phyloP scores from a whole-genome alignment of 2,113 vertebrate species.

The Saccopteryx leptura region DNA sequence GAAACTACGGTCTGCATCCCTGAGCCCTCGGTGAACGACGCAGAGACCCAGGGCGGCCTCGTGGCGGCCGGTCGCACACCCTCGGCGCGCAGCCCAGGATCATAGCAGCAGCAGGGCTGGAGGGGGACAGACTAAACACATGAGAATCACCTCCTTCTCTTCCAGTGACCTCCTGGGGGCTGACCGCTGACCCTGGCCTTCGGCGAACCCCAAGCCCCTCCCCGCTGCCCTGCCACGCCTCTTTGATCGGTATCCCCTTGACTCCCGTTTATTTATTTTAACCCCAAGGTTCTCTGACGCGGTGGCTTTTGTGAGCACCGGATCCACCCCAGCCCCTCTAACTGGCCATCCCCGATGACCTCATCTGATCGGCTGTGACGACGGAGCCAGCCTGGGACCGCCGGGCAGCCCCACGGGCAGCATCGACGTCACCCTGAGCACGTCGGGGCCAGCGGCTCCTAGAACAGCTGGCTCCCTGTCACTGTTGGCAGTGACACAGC shows the following conservation, averaged over 20 bases:
- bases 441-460: not conserved
- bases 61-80: not conserved
- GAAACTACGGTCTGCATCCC: not conserved
- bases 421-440: not conserved
- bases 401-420: not conserved
- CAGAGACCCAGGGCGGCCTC: not conserved
- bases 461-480: constrained; percentile 54
- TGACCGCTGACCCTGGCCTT: not conserved
- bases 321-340: not conserved
- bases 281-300: not conserved
- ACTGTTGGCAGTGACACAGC: not conserved
- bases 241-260: not conserved
- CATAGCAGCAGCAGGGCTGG: not conserved
- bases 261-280: not conserved
- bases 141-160: not conserved
- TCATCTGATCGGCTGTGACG: not conserved
- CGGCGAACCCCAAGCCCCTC: not conserved
- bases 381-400: not conserved
- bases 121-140: not conserved
- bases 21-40: not conserved
- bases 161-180: too few species aligned
- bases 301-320: not conserved
- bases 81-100: not conserved
- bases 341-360: not conserved
- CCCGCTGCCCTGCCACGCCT: not conserved